Evolutionary conservation across 2,113 vertebrate species (phyloP), one percentile per base, ranked within the genome.

Genomic region (Coracopsis vasa): DNA sequence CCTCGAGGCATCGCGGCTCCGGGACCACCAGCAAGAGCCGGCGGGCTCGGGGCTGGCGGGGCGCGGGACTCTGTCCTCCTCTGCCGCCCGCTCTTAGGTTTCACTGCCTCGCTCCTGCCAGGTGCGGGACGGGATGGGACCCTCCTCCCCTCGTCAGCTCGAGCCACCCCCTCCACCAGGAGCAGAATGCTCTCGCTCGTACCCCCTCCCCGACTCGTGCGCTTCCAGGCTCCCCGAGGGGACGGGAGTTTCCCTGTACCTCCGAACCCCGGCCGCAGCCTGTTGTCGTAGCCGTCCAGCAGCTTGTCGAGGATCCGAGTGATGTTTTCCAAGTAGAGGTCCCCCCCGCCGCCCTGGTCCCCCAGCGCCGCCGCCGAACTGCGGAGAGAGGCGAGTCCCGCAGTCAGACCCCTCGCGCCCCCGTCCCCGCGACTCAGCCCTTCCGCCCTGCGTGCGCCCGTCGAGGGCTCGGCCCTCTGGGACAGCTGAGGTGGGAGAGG

Each of bases 271-370:
- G 99, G 99, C 23, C 99, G 98, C 12, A 99, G 98, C 74, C 99
- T 98, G 97, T 99, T 99, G 98, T 99, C 99, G 74, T 99, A 99
- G 86, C 99, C 99, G 94, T 99, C 99, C 94, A 99, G 96, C 95
- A 99, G 97, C 95, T 99, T 98, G 97, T 99, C 99, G 96, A 99
- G 98, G 92, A 99, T 99, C 11, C 98, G 98, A 79, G 99, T 99
- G 96, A 99, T 98, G 93, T 99, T 99, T 95, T 99, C 98, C 82
- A 98, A 98, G 97, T 99, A 99, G 71, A 98, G 97, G 80, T 97
- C 98, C 81, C 96, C 97, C 27, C 97, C 98, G 70, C 96, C 94
- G 65, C 97, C 95, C 70, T 97, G 94, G 86, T 93, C 97, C 41
- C 98, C 98, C 90, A 97, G 96, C 56, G 96, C 97, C 86, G 96